Evolutionary conservation across 2,113 vertebrate genomes (phyloP).

Genomic region (Cromileptes altivelis): DNA sequence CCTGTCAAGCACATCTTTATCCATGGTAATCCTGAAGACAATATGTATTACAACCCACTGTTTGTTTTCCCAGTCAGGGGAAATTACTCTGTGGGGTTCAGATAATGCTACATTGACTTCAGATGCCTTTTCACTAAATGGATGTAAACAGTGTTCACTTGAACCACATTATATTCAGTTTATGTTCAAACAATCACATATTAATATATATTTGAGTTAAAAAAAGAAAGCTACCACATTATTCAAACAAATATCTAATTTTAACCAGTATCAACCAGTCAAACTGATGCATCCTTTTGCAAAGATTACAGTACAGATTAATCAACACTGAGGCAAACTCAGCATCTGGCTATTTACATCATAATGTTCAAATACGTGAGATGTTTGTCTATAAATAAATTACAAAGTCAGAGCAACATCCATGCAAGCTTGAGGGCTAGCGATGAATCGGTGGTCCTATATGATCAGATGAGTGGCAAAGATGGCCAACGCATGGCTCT

Average conservation of each 20-base stretch:
- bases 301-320: constrained; percentile 85
- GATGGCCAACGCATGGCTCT: constrained; percentile 66
- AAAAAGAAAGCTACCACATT: constrained; percentile 70
- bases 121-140: constrained; percentile 58
- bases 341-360: constrained; percentile 94
- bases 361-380: constrained; percentile 79
- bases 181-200: constrained; percentile 90
- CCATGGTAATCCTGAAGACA: constrained; percentile 31
- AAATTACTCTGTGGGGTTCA: constrained; percentile 35
- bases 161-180: constrained; percentile 86
- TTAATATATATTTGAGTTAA: constrained; percentile 86
- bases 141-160: constrained; percentile 81
- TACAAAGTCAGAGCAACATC: constrained; percentile 95
- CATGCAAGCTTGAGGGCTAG: constrained; percentile 94
- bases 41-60: constrained; percentile 29
- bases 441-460: constrained; percentile 90
- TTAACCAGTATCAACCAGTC: constrained; percentile 55
- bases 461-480: constrained; percentile 74
- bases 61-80: constrained; percentile 12
- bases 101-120: constrained; percentile 45
- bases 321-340: constrained; percentile 89
- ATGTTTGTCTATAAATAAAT: constrained; percentile 91
- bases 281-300: constrained; percentile 64
- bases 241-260: constrained; percentile 62
- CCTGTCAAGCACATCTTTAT: neutral